A percentile compares a stretch with the other conserved stretches of the same genome.
These are phyloP conservation scores for Gymnocheta viridis DNA, from an alignment of 2,888 invertebrate species.

Conservation along the genomic window DNA sequence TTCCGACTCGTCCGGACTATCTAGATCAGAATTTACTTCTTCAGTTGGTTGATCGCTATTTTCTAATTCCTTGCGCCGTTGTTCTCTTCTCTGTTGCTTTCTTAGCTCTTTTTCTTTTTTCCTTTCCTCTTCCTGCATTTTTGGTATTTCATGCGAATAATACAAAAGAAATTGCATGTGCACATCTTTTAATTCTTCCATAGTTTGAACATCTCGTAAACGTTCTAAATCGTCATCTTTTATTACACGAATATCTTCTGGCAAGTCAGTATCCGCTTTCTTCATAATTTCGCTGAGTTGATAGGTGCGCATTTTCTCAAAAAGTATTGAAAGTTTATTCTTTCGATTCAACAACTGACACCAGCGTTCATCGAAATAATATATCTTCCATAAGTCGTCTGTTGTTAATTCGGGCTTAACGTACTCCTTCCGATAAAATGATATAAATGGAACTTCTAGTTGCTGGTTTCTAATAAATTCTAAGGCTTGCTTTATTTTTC, in stretches of 20 bases:
- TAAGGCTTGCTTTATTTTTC: constrained; percentile 96
- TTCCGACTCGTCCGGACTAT: constrained; percentile 86
- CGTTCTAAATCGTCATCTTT: constrained; percentile 93
- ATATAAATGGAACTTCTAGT: constrained; percentile 98
- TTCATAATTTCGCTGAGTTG: constrained; percentile 92
- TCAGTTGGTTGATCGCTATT: constrained; percentile 81
- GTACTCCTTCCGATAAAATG: constrained; percentile 98
- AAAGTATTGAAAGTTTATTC: constrained; percentile 89
- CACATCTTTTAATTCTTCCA: constrained; percentile 96
- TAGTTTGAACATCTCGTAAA: constrained; percentile 89
- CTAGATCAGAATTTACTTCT: constrained; percentile 85
- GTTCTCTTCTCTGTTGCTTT: constrained; percentile 83
- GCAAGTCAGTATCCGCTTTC: constrained; percentile 91
- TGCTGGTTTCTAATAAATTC: constrained; percentile 98
- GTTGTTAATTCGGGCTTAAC: constrained; percentile 96
- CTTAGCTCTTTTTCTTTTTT: constrained; percentile 86
- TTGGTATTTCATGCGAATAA: constrained; percentile 92
- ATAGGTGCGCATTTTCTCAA: constrained; percentile 95
- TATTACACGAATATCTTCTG: constrained; percentile 91
- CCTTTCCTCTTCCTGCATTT: constrained; percentile 90
- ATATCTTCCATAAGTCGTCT: constrained; percentile 99
- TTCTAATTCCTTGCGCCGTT: constrained; percentile 72
- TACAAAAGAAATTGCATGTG: constrained; percentile 96
- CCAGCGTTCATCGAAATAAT: constrained; percentile 97
- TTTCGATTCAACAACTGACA: constrained; percentile 94